phyloP scores from a whole-genome alignment of 2,113 vertebrate species.

The Coracopsis vasa region DNA sequence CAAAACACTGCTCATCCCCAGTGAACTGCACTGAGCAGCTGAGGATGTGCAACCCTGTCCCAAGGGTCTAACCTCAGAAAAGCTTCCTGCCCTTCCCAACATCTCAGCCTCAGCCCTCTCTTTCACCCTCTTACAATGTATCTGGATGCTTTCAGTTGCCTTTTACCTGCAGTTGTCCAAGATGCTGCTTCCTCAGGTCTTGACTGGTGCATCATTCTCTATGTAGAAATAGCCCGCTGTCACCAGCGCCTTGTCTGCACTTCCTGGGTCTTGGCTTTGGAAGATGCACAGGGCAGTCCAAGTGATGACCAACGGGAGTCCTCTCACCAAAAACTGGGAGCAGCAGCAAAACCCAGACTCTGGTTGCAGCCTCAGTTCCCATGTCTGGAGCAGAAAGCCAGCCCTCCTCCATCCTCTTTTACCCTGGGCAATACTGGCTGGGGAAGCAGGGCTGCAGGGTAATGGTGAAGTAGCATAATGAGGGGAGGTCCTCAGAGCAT shows the following conservation, averaged over 20 bases:
- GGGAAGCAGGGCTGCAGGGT: not conserved
- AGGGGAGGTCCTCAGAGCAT: not conserved
- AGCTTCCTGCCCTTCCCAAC: not conserved
- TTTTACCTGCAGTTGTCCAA: not conserved
- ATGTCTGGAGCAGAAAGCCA: not conserved
- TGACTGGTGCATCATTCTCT: not conserved
- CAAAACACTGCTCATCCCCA: not conserved
- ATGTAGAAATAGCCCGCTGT: not conserved
- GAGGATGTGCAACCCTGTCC: not conserved
- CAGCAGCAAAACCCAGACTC: not conserved
- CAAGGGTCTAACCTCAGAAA: not conserved
- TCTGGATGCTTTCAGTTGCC: not conserved
- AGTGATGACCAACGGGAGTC: not conserved
- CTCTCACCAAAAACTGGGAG: not conserved
- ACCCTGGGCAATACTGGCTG: not conserved
- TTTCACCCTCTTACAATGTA: rapidly evolving
- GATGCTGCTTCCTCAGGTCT: not conserved
- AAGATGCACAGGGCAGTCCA: not conserved
- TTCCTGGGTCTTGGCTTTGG: not conserved
- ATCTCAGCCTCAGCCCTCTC: not conserved
- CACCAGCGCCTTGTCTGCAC: not conserved
- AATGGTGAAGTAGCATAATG: rapidly evolving
- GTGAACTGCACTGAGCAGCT: not conserved
- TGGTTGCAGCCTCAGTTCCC: not conserved
- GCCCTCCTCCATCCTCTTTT: not conserved